Evolutionary conservation across 2,113 vertebrate species (phyloP), one percentile per base, ranked within the genome.

Genomic region (Lampris incognitus): DNA sequence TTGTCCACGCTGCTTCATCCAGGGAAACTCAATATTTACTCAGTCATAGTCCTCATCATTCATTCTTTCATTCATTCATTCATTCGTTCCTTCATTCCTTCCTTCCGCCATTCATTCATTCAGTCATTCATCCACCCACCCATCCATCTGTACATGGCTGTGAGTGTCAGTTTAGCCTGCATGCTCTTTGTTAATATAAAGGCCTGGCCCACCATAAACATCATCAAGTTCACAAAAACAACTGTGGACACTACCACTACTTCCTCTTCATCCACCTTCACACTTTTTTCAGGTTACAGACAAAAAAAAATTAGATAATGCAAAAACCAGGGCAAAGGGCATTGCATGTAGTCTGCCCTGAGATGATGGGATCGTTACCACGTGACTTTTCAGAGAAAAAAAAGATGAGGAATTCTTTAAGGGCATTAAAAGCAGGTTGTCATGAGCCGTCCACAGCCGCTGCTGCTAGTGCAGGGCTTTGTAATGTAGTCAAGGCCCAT

Each of bases 281-380:
- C 83, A 87, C 83, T 78, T 77, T 78, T 82, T 76, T 84, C 82
- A 84, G 83, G 76, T 81, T 60, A 84, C 64, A 64, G 56, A 71
- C 64, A 56, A 71, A 72, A 66, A 67, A 37, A 76, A 71, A 79
- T 46, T 36, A 41, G n/a, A 66, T 51, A 65, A 81, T 71, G 66
- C 74, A 82, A 81, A 87, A 79, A 79, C 73, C 70, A 78, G 24
- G 72, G 69, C 78, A 82, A 55, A 54, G 85, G 87, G 88, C 89
- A 86, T 81, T 78, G 91, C 91, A 93, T 93, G 92, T 81, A 82
- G 81, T 90, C 87, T 89, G 87, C 86, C 90, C 78, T 84, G 81
- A 75, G 60, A 64, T 82, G 72, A 85, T 78, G 69, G 67, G 78
- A 84, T 78, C 42, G 55, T 76, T 61, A 86, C 67, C 79, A 66